Conservation (phyloP, 2,888 invertebrate species). For the Drosophila macrospina region DNA sequence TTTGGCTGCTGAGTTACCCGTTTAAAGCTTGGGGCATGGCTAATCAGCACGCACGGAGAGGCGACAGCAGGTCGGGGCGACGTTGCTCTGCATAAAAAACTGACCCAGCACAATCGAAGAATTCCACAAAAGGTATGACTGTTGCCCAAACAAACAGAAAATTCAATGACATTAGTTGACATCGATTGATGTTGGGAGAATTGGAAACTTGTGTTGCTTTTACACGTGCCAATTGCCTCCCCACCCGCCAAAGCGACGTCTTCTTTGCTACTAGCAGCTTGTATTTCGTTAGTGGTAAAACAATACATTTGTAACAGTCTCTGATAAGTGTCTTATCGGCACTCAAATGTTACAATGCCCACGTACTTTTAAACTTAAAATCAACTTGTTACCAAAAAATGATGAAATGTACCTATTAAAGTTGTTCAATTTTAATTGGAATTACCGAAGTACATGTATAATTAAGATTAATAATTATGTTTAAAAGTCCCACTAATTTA, state of each 20-base stretch:
- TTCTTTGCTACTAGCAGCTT: not conserved
- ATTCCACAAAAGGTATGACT: not conserved
- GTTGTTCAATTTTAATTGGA: too few relatives aligned
- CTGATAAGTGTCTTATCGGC: slow-evolving; percentile 51
- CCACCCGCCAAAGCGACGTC: not conserved
- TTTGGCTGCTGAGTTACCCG: slow-evolving; percentile 15
- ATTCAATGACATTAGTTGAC: not conserved
- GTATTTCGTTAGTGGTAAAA: slow-evolving; percentile 2
- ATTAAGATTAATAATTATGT: too few relatives aligned
- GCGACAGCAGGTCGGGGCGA: slow-evolving; percentile 5
- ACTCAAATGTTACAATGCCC: slow-evolving; percentile 30
- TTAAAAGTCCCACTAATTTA: too few relatives aligned
- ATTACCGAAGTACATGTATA: too few relatives aligned
- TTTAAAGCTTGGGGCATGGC: slow-evolving; percentile 45
- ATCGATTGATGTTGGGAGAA: not conserved
- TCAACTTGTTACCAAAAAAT: not conserved
- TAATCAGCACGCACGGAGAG: slow-evolving; percentile 61
- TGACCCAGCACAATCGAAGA: slow-evolving; percentile 37
- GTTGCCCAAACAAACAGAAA: not conserved
- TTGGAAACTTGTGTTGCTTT: slow-evolving; percentile 26
- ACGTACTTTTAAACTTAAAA: not conserved
- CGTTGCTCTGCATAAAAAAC: slow-evolving; percentile 17
- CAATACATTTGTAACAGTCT: slow-evolving; percentile 18
- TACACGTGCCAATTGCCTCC: slow-evolving; percentile 33
- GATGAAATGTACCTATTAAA: too few relatives aligned